phyloP scores from a whole-genome alignment of 1,140 invertebrate species.

The Papilio dardanus region DNA sequence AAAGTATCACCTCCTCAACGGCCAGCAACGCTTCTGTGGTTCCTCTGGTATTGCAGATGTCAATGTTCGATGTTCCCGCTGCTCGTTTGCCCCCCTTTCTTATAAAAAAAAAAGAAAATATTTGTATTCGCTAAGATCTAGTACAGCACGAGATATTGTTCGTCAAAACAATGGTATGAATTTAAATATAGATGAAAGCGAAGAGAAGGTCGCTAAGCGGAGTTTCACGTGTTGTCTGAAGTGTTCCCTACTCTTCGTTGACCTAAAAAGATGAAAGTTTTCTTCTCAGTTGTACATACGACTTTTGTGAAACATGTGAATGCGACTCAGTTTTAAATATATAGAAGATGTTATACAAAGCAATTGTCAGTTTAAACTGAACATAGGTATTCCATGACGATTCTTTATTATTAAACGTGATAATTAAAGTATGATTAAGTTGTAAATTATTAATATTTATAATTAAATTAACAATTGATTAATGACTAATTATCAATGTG shows the following conservation, averaged over 20 bases:
- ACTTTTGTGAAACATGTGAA: not conserved
- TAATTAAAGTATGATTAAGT: no score
- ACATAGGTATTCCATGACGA: no score
- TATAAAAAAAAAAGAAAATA: no score
- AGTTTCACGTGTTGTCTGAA: constrained; percentile 27
- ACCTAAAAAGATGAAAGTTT: constrained; percentile 29
- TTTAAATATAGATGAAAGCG: constrained; percentile 32
- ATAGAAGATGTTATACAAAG: not conserved
- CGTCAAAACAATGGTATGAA: constrained; percentile 4
- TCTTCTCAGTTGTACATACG: constrained; percentile 12
- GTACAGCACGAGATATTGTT: not conserved
- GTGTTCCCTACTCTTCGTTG: constrained; percentile 15
- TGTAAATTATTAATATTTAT: no score
- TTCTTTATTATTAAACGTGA: no score
- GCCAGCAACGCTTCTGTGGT: no score
- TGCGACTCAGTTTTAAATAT: not conserved
- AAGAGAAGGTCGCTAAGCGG: constrained; percentile 3
- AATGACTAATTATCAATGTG: no score
- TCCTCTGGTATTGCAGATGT: no score
- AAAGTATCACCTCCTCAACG: no score
- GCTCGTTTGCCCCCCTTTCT: no score
- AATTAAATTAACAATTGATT: no score
- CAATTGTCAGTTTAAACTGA: not conserved
- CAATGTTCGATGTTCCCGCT: no score
- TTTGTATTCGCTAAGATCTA: not conserved